phyloP scores from a whole-genome alignment of 2,797 vertebrate species.

The Scyliorhinus canicula region DNA sequence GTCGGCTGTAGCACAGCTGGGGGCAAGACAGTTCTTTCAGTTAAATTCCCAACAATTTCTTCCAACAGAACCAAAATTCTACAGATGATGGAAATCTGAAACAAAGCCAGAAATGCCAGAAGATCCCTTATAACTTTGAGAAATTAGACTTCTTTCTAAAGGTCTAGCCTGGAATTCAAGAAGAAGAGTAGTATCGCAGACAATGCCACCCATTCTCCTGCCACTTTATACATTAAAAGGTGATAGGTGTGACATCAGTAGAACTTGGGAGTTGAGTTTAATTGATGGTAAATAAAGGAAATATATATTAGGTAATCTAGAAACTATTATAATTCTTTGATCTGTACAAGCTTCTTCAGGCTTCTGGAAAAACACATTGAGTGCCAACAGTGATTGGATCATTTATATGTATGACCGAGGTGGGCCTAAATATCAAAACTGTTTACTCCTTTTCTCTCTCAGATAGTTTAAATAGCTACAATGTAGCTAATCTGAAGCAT shows the following conservation, averaged over 20 bases:
- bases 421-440: not conserved
- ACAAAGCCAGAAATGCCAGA: no score
- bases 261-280: not conserved
- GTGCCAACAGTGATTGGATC: not conserved
- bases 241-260: not conserved
- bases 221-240: not conserved
- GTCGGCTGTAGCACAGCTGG: not conserved
- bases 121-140: no score
- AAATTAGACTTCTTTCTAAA: not conserved
- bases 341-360: not conserved
- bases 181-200: not conserved
- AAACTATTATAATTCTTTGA: not conserved
- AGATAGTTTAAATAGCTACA: not conserved
- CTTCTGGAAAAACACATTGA: not conserved
- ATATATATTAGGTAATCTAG: not conserved
- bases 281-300: not conserved
- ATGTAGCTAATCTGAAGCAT: not conserved
- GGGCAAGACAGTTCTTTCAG: no score
- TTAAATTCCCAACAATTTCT: not conserved
- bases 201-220: not conserved
- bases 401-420: not conserved
- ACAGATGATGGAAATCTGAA: not conserved
- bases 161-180: not conserved
- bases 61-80: not conserved
- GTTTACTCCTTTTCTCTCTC: not conserved